These are phyloP conservation scores for Pseudotriccus pelzelni DNA, from an alignment of 2,797 vertebrate species.

Conservation along the genomic window DNA sequence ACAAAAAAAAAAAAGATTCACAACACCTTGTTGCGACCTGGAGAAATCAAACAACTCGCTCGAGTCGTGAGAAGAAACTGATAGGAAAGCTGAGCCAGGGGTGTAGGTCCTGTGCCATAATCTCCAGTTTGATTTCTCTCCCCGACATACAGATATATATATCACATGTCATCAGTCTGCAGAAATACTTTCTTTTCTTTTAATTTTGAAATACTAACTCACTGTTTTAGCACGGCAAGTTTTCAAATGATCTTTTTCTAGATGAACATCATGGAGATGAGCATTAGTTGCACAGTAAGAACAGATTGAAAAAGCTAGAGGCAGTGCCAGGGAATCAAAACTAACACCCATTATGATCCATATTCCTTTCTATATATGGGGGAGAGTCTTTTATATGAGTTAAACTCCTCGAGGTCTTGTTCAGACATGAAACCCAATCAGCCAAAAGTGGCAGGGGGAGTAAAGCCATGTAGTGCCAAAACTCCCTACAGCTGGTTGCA, in stretches of 20 bases:
- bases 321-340: constrained; percentile 15
- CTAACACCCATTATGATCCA: background rate
- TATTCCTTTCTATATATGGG: background rate
- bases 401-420: constrained; percentile 38
- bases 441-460: background rate
- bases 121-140: background rate
- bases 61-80: background rate
- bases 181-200: background rate
- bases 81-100: background rate
- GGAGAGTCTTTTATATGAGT: background rate
- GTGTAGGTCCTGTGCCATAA: background rate
- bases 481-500: constrained; percentile 34
- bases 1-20: background rate
- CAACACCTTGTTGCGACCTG: background rate
- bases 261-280: background rate
- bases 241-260: background rate
- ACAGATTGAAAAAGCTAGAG: constrained; percentile 26
- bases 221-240: background rate
- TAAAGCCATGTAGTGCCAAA: constrained; percentile 20
- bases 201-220: background rate
- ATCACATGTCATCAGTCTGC: background rate
- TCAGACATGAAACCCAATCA: background rate
- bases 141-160: too few species aligned
- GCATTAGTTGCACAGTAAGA: constrained; percentile 39
- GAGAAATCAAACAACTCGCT: background rate